These are phyloP conservation scores for Odocoileus hemionus DNA, from an alignment of 2,113 vertebrate species.

Conservation along the genomic window DNA sequence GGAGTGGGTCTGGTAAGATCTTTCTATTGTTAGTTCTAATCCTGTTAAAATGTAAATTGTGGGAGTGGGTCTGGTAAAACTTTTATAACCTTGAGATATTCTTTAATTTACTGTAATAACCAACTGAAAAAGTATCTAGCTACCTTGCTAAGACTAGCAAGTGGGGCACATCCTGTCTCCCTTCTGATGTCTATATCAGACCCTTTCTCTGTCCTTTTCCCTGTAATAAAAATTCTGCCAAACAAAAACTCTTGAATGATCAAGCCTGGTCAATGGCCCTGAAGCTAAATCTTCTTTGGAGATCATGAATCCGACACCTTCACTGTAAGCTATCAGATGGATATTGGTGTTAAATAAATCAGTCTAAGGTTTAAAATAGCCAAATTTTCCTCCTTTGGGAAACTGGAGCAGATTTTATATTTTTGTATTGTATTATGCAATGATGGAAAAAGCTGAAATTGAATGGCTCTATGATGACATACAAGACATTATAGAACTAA, in stretches of 20 bases:
- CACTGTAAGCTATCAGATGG: neutral
- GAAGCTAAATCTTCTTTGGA: neutral
- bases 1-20: neutral
- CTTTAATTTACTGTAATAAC: neutral
- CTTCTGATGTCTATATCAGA: neutral
- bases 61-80: no score
- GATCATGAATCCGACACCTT: neutral
- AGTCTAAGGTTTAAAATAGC: conserved; percentile 1
- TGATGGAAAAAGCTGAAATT: neutral
- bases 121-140: neutral
- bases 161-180: neutral
- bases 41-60: neutral
- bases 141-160: neutral
- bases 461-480: neutral
- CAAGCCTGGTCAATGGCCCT: neutral
- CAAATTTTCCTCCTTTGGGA: neutral
- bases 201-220: neutral
- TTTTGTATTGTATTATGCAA: neutral
- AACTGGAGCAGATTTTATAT: neutral
- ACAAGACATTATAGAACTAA: neutral
- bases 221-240: neutral
- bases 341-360: neutral
- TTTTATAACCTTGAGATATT: neutral
- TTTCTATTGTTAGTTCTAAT: neutral
- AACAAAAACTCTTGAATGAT: neutral